Evolutionary conservation across 2,113 vertebrate genomes (phyloP), one percentile per base, ranked within the genome.

Genomic region (Muntiacus muntjak): DNA sequence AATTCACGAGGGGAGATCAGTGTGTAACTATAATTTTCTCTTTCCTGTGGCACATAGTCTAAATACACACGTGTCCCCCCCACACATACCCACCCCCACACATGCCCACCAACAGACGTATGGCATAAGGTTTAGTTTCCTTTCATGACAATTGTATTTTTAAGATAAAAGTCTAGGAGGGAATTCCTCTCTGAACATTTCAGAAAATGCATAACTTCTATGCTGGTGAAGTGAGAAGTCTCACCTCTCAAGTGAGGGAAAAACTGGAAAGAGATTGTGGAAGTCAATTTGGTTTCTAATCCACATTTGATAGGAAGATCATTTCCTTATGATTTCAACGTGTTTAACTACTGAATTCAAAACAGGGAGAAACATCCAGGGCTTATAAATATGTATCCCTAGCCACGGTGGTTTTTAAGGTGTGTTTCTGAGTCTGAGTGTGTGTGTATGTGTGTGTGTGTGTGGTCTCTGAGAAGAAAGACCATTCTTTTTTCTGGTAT

Each of bases 21-120:
- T 1, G 9, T 19, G 4, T n/a, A 8, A 82, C 21, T 17, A 10
- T 10, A 1, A 6, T 52, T 52, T 25, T 67, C 30, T 79, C n/a
- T 62, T 45, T 76, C n/a, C 15, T 50, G 4, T 19, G 28, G 25
- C 26, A 6, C 21, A 10, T 3, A 43, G 28, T 30, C 4, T n/a
- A 19, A 16, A n/a, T 47, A 50, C 19, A 33, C 13, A 47, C 28
- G 25, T 0, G 12, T n/a, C 62, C 7, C 33, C 0, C 0, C 0
- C 15, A 12, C 21, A 60, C 60, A 30, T 30, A 28, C 28, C 60
- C 60, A 30, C 28, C 13, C 52, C 33, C 30, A 36, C 23, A 55
- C 47, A 26, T 0, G 33, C 1, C 28, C 11, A 26, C 23, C 7
- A 5, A n/a, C 43, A 13, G 23, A 28, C 6, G 7, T 5, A 33